Evolutionary conservation across 2,888 invertebrate genomes (phyloP).

Genomic region (Lamellibrachia columna): DNA sequence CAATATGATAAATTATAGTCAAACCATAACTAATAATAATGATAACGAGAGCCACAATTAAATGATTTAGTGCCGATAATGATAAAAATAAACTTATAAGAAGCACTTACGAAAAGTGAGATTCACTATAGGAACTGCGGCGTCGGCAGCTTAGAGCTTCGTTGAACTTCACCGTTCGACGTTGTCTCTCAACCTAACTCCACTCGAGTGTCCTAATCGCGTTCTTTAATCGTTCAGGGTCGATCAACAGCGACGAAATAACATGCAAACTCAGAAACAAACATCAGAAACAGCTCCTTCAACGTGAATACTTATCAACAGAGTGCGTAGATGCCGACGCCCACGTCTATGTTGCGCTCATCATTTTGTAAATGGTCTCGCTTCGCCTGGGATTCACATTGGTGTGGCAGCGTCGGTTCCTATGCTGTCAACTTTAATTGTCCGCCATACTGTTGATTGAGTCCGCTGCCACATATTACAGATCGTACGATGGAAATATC

Average conservation of each 20-base stretch:
- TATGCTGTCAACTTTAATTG: background rate
- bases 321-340: background rate
- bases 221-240: background rate
- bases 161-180: background rate
- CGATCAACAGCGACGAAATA: background rate
- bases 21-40: no score
- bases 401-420: background rate
- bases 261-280: background rate
- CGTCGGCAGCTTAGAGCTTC: background rate
- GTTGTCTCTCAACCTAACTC: background rate
- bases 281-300: background rate
- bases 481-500: no score
- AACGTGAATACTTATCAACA: background rate
- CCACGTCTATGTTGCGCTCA: background rate
- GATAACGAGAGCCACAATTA: no score
- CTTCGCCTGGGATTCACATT: background rate
- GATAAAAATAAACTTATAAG: background rate
- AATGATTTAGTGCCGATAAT: no score
- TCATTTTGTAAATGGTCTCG: background rate
- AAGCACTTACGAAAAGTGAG: background rate
- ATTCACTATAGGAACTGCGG: background rate
- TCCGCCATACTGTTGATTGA: background rate
- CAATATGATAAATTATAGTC: no score
- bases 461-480: no score
- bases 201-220: background rate